Evolutionary conservation across 2,797 vertebrate genomes (phyloP).

Genomic region (Phalloptychus januarius): DNA sequence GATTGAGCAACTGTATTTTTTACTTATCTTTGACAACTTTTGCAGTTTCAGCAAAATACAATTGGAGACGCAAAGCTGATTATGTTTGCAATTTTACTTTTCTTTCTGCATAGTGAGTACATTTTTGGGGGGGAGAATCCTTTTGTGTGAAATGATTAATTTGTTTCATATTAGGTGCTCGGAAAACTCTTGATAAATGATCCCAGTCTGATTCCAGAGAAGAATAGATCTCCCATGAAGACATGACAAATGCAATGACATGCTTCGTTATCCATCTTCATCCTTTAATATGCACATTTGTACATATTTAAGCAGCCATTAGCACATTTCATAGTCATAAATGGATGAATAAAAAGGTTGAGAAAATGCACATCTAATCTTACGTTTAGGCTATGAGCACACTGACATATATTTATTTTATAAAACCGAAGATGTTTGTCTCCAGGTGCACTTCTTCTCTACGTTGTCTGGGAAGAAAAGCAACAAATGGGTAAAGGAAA

Average conservation of each 20-base stretch:
- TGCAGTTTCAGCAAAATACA: slow-evolving; percentile 21
- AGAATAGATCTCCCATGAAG: slow-evolving; percentile 65
- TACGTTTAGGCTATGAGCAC: neutral
- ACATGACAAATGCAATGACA: slow-evolving; percentile 76
- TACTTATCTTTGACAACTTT: slow-evolving; percentile 37
- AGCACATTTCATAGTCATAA: neutral
- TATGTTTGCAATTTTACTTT: slow-evolving; percentile 2
- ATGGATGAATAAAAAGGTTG: neutral
- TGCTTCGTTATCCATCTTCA: slow-evolving; percentile 62
- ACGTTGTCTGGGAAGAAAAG: neutral
- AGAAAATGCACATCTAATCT: neutral
- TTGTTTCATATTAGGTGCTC: slow-evolving; percentile 44
- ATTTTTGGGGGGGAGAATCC: slow-evolving; percentile 39
- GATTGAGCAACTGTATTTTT: slow-evolving; percentile 39
- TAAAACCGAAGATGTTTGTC: neutral
- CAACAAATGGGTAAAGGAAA: neutral
- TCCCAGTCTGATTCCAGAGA: slow-evolving; percentile 44
- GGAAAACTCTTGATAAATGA: slow-evolving; percentile 50
- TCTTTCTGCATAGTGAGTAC: slow-evolving; percentile 38
- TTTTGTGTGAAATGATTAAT: slow-evolving; percentile 60
- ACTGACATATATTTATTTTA: neutral
- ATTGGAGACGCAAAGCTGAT: slow-evolving; percentile 36
- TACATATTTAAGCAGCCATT: slow-evolving; percentile 1
- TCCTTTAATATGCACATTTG: slow-evolving; percentile 21
- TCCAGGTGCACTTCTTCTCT: neutral